These are phyloP conservation scores for Thermophis baileyi DNA, from an alignment of 2,113 vertebrate species.

Conservation along the genomic window DNA sequence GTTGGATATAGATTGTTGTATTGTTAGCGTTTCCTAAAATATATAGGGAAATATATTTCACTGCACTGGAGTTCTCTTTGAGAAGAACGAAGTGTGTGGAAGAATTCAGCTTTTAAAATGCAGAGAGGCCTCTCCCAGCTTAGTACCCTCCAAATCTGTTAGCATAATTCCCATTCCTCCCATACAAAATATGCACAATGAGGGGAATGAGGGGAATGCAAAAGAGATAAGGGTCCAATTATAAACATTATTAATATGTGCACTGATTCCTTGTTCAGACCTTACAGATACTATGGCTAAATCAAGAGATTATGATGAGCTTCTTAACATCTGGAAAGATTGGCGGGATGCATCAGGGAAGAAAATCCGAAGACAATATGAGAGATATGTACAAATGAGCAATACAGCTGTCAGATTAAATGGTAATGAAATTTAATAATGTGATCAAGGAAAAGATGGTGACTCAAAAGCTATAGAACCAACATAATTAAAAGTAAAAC, in stretches of 20 bases:
- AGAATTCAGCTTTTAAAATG: background rate
- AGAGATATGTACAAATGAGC: conserved; percentile 84
- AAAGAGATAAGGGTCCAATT: background rate
- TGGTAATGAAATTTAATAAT: conserved; percentile 67
- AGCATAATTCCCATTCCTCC: background rate
- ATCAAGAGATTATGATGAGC: conserved; percentile 81
- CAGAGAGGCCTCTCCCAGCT: background rate
- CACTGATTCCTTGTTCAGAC: conserved; percentile 64
- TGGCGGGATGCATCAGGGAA: conserved; percentile 89
- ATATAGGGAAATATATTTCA: background rate
- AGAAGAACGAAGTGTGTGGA: background rate
- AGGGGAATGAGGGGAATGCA: rapidly evolving
- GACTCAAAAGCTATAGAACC: background rate
- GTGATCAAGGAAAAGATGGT: background rate
- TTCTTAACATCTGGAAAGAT: conserved; percentile 87
- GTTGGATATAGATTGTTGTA: background rate
- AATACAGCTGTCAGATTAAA: conserved; percentile 89
- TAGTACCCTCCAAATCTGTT: background rate
- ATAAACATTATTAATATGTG: background rate
- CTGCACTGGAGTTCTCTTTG: background rate
- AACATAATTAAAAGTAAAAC: background rate
- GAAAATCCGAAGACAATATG: conserved; percentile 75
- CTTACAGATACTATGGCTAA: conserved; percentile 86
- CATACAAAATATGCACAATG: background rate
- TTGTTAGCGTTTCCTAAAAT: background rate